Evolutionary conservation across 2,888 invertebrate genomes (phyloP).

Genomic region (Diarsia mendica): DNA sequence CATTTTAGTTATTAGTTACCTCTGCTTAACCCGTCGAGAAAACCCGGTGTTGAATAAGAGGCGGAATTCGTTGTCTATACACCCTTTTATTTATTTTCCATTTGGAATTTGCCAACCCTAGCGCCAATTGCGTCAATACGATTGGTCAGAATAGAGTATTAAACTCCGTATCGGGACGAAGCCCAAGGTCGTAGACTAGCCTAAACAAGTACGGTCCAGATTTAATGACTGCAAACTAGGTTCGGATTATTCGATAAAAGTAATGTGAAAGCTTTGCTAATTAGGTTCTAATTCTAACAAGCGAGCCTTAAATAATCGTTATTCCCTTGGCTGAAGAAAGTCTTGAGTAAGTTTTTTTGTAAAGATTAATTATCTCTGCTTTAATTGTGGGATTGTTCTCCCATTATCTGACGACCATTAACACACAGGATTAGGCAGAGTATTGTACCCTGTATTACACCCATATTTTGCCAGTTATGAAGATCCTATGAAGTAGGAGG

Average conservation of each 20-base stretch:
- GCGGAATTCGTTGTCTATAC: no score
- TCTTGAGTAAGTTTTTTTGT: not conserved
- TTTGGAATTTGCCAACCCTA: slow-evolving; percentile 1
- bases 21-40: no score
- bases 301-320: slow-evolving; percentile 13
- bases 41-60: no score
- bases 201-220: slow-evolving; percentile 12
- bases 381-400: slow-evolving; percentile 6
- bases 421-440: not conserved
- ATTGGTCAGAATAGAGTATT: slow-evolving; percentile 16
- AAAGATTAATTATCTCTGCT: slow-evolving; percentile 12
- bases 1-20: no score
- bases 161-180: not conserved
- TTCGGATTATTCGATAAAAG: slow-evolving; percentile 7
- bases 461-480: not conserved
- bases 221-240: not conserved
- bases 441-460: not conserved
- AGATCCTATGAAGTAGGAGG: not conserved
- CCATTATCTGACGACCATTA: not conserved
- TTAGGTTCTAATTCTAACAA: slow-evolving; percentile 7
- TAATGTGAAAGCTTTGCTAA: slow-evolving; percentile 31
- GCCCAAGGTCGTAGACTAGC: slow-evolving; percentile 1
- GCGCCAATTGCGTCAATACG: not conserved
- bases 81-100: not conserved
- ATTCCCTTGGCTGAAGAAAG: not conserved